Evolutionary conservation across 2,113 vertebrate species (phyloP).

Genomic region (Protomyctophum bolini): DNA sequence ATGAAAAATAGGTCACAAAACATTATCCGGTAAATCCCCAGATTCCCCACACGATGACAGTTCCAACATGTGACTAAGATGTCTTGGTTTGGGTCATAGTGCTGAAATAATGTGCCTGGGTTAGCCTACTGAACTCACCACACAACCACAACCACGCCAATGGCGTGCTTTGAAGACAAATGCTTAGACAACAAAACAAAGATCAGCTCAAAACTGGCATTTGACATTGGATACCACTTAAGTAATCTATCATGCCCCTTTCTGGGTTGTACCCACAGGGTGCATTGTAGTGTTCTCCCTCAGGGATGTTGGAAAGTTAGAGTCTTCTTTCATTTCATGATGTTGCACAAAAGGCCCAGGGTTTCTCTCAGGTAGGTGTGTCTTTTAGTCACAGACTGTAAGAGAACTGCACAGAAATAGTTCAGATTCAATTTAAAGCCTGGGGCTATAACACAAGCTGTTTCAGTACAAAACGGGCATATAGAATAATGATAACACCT

Average conservation of each 20-base stretch:
- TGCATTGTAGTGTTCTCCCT: conserved; percentile 49
- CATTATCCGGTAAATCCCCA: neutral
- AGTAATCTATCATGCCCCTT: conserved; percentile 54
- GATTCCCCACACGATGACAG: neutral
- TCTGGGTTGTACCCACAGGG: conserved; percentile 39
- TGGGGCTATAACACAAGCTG: conserved; percentile 54
- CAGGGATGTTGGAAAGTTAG: conserved; percentile 37
- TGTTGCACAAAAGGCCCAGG: conserved; percentile 58
- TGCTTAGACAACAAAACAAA: conserved; percentile 60
- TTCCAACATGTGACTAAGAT: conserved; percentile 1
- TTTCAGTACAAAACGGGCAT: conserved; percentile 41
- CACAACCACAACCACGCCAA: conserved; percentile 12
- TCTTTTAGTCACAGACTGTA: conserved; percentile 51
- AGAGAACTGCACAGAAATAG: conserved; percentile 38
- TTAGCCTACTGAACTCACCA: neutral
- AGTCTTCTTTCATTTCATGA: conserved; percentile 44
- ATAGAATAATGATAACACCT: conserved; percentile 28
- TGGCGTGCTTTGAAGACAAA: conserved; percentile 51
- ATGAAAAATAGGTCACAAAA: conserved; percentile 26
- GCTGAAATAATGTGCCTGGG: conserved; percentile 19
- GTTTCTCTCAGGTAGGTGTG: conserved; percentile 65
- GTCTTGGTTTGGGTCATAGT: conserved; percentile 16
- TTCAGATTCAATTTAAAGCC: conserved; percentile 51
- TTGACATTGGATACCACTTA: conserved; percentile 60
- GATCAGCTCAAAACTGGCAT: conserved; percentile 60